These are phyloP conservation scores for Mesaphorura yosii DNA, from an alignment of 1,140 invertebrate species.

Conservation along the genomic window DNA sequence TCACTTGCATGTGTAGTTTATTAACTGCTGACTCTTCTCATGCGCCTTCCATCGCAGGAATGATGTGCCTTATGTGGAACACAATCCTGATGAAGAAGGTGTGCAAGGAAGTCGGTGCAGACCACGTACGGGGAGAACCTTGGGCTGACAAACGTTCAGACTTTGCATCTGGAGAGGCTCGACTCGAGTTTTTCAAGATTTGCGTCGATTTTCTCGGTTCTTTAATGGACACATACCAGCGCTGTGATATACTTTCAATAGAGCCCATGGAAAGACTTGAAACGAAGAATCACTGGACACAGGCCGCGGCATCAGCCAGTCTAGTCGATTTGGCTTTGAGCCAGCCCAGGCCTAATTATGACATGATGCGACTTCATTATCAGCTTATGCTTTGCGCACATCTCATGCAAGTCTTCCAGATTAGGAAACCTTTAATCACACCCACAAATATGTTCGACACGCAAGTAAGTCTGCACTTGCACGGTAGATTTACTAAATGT, in stretches of 20 bases:
- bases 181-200: conserved; percentile 57
- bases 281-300: conserved; percentile 38
- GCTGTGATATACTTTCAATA: conserved; percentile 33
- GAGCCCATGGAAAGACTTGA: neutral
- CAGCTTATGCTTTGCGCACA: conserved; percentile 61
- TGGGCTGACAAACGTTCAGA: too few relatives aligned
- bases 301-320: conserved; percentile 38
- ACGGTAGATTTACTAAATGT: neutral
- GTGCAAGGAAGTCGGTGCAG: too few relatives aligned
- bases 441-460: conserved; percentile 64
- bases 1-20: too few relatives aligned
- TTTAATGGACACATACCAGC: conserved; percentile 52
- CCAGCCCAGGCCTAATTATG: conserved; percentile 58
- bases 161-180: too few relatives aligned
- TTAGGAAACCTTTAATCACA: conserved; percentile 56
- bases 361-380: conserved; percentile 63
- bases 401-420: conserved; percentile 62
- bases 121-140: too few relatives aligned
- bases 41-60: conserved; percentile 42
- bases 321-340: conserved; percentile 64
- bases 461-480: conserved; percentile 41
- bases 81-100: conserved; percentile 33
- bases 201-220: conserved; percentile 59
- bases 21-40: too few relatives aligned
- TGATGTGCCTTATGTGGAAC: conserved; percentile 75